Conservation (phyloP, 2,888 invertebrate species). For the Drosophila picticornis region DNA sequence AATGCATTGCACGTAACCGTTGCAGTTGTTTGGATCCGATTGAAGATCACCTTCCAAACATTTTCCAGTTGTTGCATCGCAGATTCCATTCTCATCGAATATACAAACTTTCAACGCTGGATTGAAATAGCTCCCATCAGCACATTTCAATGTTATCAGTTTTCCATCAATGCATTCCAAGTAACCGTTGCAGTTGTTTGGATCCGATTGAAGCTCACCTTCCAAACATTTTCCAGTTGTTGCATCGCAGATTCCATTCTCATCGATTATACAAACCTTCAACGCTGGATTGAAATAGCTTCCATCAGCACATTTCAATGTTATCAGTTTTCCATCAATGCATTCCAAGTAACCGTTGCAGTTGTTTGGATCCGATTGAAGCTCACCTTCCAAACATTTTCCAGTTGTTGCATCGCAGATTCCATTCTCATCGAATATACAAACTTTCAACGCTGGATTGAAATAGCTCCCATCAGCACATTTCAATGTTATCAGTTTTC, state of each 20-base stretch:
- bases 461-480: slow-evolving; percentile 46
- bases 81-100: slow-evolving; percentile 35
- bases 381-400: background rate
- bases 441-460: slow-evolving; percentile 11
- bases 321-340: background rate
- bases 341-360: slow-evolving; percentile 17
- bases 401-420: slow-evolving; percentile 7
- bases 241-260: slow-evolving; percentile 16
- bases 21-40: background rate
- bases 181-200: slow-evolving; percentile 5
- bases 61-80: background rate
- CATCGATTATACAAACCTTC: slow-evolving; percentile 37
- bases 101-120: slow-evolving; percentile 9
- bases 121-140: slow-evolving; percentile 43
- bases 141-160: slow-evolving; percentile 16
- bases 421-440: slow-evolving; percentile 33
- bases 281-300: slow-evolving; percentile 31
- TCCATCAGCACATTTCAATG: slow-evolving; percentile 34
- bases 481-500: background rate
- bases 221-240: background rate
- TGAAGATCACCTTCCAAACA: slow-evolving; percentile 2
- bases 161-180: slow-evolving; percentile 11
- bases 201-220: background rate
- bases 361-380: background rate
- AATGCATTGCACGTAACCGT: slow-evolving; percentile 12